Evolutionary conservation across 35 echinoderm and acorn worm species (phyloP), one percentile per base, ranked within the genome.

Genomic region (Lytechinus variegatus): DNA sequence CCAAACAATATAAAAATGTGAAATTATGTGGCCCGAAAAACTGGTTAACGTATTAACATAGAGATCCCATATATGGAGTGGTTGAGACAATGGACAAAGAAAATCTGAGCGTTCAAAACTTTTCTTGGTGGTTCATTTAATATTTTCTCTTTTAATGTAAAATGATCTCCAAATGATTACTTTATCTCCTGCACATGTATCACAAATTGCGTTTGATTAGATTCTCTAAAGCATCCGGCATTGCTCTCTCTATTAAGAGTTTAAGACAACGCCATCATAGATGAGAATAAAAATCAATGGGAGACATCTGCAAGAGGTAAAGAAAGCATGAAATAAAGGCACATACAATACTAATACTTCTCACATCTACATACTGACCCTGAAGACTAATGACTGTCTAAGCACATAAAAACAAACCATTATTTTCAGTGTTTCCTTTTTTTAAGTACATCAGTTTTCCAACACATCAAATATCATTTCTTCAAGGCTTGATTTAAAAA

Each of bases 211-310:
- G 19, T 11, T 53, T 9, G 6, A 91, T 16, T 16, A 27, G 7
- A 91, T 54, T 53, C 54, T 56, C 21, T 19, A 27, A 27, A 93
- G 53, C 57, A 27, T 93, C 27, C 28, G 14, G 54, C 54, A 56
- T 93, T 56, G 16, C 54, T 53, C 92, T 51, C 27, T 93, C 57
- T 93, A 92, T 52, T 21, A 54, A 10, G 53, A 93, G 57, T 93
- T 56, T 93, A 5, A 27, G 12, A 27, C 66, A 79, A 79, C n/a
- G n/a, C 66, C 66, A 79, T 79, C 66, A 79, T 79, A 79, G 66
- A 79, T 16, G 66, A 79, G 66, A 79, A 79, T 24, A 8, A 7
- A 79, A 44, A 44, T 44, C 19, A 6, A 4, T 79, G 6, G 19
- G 66, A 79, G 21, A 79, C 66, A 79, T 79, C 16, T 79, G 66